Evolutionary conservation across 1,140 invertebrate genomes (phyloP), one percentile per base, ranked within the genome.

Genomic region (Bombus superbus): DNA sequence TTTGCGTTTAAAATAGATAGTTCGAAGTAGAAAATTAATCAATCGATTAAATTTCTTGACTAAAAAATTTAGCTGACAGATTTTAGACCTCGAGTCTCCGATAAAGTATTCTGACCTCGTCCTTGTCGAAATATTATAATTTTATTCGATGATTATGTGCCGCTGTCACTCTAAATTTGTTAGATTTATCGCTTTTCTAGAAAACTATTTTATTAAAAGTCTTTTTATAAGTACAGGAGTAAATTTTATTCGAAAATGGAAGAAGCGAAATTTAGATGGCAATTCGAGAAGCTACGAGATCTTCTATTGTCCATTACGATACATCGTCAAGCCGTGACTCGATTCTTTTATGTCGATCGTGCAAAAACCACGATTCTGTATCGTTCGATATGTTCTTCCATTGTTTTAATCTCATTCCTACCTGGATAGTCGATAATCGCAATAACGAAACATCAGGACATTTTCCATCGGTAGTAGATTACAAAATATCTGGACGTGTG

Each of bases 341-440:
- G 82, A 71, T 84, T 84, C 75, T 71, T 72, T 59, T 11, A 79
- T 71, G 40, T 72, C 38, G 75, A 69, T 69, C 66, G 47, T n/a
- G 22, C 69, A 79, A 79, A 84, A 84, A 84, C 38, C 82, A 53
- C 66, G 53, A 6, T n/a, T 25, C 32, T 28, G 47, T n/a, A 44
- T 47, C 40, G 75, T 84, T 44, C 82, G 59, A 62, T 62, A 53
- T 47, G 42, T 44, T 78, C 53, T 53, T 75, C 53, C 81, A 73
- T 83, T 75, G 42, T 68, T 83, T 68, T 72, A 18, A 32, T 22
- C 15, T 72, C 22, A 75, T 64, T 59, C 22, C 66, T 53, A 79
- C 62, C 59, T 38, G 32, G 59, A 66, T 40, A 42, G 25, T 38
- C 82, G 76, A 79, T 79, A 79, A 79, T 84, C 66, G 44, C 44